Evolutionary conservation across 1,140 invertebrate genomes (phyloP), one percentile per base, ranked within the genome.

Genomic region (Papilio glaucus): DNA sequence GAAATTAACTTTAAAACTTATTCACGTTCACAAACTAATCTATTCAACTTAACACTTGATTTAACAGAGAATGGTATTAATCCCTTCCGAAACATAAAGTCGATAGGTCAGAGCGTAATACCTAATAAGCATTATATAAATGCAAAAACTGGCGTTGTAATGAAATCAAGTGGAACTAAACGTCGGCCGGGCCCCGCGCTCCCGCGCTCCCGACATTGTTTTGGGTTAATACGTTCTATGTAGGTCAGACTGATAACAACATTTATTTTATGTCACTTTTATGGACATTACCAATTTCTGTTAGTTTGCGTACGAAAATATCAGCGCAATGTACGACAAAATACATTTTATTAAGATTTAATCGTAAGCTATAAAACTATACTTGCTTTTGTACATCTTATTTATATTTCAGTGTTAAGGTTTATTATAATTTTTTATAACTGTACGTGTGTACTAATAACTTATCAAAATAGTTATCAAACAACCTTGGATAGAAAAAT

Each of bases 231-330:
- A 75, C 72, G 21, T 62, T 41, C 49, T 72, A 76, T 76, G 69
- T 72, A 67, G 77, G 74, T 78, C 77, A 78, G 24, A 62, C 67
- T 72, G 72, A 78, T 75, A 74, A 75, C 71, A 76, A 78, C 69
- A 68, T 77, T 75, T 72, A 73, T 72, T 73, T 73, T 72, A 77
- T 67, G 63, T 57, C 49, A 18, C 49, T 57, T 57, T 57, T 57
- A 57, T 57, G 21, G 49, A 57, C 21, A 21, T 21, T 57, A 21
- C 49, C 49, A 21, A 57, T 57, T 57, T 57, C 49, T 57, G 49
- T 57, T 57, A 57, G 49, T 57, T 57, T 57, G 49, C 49, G 49
- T 57, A 57, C 49, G 21, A 21, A 57, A 24, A 57, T 57, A 57
- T 57, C 49, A 13, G 49, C 49, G 12, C 49, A 57, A 57, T 57